Evolutionary conservation across 2,113 vertebrate species (phyloP), one percentile per base, ranked within the genome.

Genomic region (Camelus dromedarius): DNA sequence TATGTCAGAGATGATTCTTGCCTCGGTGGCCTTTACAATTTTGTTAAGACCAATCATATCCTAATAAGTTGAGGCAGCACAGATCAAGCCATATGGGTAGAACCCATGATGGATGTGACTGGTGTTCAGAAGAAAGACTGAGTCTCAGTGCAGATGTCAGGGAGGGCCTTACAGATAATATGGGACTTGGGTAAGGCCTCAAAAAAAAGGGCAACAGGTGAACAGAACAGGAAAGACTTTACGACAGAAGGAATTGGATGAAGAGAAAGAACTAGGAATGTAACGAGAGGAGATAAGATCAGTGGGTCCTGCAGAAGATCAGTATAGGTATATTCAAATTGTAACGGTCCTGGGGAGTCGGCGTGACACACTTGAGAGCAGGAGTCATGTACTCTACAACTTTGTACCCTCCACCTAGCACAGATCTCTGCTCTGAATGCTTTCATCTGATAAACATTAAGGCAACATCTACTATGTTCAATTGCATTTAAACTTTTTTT

Each of bases 401-500:
- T 75, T 35, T 82, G 18, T 28, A 46, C 28, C 16, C n/a, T 76
- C 42, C 18, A 1, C 20, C 5, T 24, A 28, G 16, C 90, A 38
- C 9, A 48, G 1, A 9, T 83, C 58, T 54, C 80, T 26, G 58
- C 14, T 85, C 13, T 46, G 66, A 72, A 77, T 50, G 24, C 9
- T 72, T 77, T 42, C 28, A 26, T 52, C 77, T 77, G 24, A 56
- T 19, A 91, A 81, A 32, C 19, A 38, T 85, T 62, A 89, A 56
- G 42, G 38, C 46, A 54, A 38, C 15, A 72, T 24, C 72, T 96
- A 60, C 16, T 38, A 66, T 38, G 20, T 56, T 85, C 60, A 75
- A 28, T 12, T 81, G 72, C 52, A 76, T 96, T 93, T 66, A 76
- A 96, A 26, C 19, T 89, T 80, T 76, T 60, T 64, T 94, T 69